phyloP scores from a whole-genome alignment of 2,113 vertebrate species.

The Strix uralensis region DNA sequence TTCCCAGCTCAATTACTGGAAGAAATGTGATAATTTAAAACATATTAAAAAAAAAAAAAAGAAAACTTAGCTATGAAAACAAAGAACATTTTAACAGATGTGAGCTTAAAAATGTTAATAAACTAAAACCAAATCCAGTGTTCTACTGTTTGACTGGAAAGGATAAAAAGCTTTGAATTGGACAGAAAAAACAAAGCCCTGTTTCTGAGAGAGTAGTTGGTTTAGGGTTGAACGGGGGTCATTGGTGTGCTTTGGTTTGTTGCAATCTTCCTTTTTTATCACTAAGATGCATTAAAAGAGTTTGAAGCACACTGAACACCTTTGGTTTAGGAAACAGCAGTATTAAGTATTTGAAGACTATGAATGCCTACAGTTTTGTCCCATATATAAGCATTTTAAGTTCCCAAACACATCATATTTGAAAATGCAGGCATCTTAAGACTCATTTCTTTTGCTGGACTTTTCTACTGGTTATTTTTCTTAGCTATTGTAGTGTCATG shows the following conservation, averaged over 20 bases:
- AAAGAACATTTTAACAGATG: background rate
- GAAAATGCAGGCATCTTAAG: background rate
- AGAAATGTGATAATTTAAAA: background rate
- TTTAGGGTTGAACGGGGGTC: background rate
- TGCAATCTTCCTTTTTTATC: background rate
- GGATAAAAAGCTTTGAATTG: background rate
- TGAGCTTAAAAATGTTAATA: background rate
- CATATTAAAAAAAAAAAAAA: background rate
- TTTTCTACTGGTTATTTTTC: background rate
- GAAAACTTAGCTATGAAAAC: background rate
- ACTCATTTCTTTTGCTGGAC: background rate
- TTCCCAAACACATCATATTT: background rate
- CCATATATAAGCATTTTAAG: background rate
- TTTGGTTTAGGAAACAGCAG: background rate
- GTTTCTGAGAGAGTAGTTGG: background rate
- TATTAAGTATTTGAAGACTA: background rate
- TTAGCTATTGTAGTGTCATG: background rate
- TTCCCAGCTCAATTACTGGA: conserved; percentile 35
- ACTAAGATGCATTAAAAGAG: background rate
- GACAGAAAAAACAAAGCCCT: background rate
- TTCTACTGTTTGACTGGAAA: background rate
- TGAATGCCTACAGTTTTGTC: background rate
- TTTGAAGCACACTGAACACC: background rate
- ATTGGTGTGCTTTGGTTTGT: background rate
- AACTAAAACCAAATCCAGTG: background rate